These are phyloP conservation scores for Ichneumon xanthorius DNA, from an alignment of 2,888 invertebrate genomes.

Conservation along the genomic window DNA sequence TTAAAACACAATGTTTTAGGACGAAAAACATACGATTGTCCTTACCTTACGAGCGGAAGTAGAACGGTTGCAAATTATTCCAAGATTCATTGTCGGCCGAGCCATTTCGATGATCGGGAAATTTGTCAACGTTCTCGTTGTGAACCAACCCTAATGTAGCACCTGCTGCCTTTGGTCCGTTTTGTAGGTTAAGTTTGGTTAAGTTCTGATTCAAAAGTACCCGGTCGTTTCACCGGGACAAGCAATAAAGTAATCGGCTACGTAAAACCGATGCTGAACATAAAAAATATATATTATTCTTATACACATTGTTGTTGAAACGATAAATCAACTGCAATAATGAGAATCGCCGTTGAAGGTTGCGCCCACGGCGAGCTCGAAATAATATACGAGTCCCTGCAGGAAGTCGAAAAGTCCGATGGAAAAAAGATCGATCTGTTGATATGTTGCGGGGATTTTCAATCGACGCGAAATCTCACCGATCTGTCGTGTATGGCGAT, in stretches of 20 bases:
- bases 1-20: neutral
- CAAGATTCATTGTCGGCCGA: neutral
- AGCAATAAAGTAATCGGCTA: neutral
- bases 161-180: neutral
- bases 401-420: constrained; percentile 90
- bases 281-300: neutral
- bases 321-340: constrained; percentile 81
- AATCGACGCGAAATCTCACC: constrained; percentile 94
- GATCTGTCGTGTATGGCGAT: constrained; percentile 98
- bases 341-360: constrained; percentile 98
- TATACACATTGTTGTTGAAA: neutral
- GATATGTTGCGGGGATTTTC: constrained; percentile 99
- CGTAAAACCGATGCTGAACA: neutral
- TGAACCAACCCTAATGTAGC: neutral
- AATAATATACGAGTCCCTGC: constrained; percentile 95
- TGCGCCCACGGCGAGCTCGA: constrained; percentile 99
- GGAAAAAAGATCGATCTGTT: constrained; percentile 94
- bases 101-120: neutral
- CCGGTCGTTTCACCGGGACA: neutral
- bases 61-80: neutral
- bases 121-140: neutral
- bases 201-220: neutral
- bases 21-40: neutral
- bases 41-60: neutral
- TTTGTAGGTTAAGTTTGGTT: neutral